Evolutionary conservation across 1,140 invertebrate species (phyloP), one percentile per base, ranked within the genome.

Genomic region (Aphis craccivora): DNA sequence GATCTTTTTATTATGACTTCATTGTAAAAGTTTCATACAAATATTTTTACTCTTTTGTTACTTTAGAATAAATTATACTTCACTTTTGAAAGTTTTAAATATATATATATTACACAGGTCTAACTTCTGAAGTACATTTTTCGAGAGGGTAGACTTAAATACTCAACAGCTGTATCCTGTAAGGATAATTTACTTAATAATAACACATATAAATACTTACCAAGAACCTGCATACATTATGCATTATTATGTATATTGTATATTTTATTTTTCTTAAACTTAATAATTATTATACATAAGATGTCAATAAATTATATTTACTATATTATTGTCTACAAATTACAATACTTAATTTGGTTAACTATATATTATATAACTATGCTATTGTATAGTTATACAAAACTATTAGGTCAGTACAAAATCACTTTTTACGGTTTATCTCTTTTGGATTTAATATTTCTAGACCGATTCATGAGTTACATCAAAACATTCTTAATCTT

Each of bases 31-130:
- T 87, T n/a, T 87, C 14, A 43, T n/a, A 30, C n/a, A 87, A 43
- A 45, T 30, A 86, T 87, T 48, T 48, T 87, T 43, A 43, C 40
- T 87, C 84, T 87, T 87, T 87, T 87, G 84, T 87, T 30, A 43
- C 25, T 30, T n/a, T 25, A 48, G 43, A 87, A 45, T n/a, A 45
- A n/a, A 87, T 87, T 87, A 87, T 43, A 45, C 23, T 45, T 76
- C 43, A 45, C 84, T 87, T 45, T 45, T 87, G 4, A 43, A 87
- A 87, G 84, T 87, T 30, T 43, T 48, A 20, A 14, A 9, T 43
- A 45, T n/a, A 43, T 40, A 22, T 40, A 81, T 5, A 40, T 40
- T 43, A 86, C 37, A 25, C 7, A 40, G 22, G 22, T 40, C 9
- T 35, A 43, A 87, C 30, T 76, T 76, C 60, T 35, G 11, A 30